A percentile compares a stretch with the other conserved stretches of the same genome.
Conservation (phyloP, 1,140 invertebrate species). For the Drosophila erecta region DNA sequence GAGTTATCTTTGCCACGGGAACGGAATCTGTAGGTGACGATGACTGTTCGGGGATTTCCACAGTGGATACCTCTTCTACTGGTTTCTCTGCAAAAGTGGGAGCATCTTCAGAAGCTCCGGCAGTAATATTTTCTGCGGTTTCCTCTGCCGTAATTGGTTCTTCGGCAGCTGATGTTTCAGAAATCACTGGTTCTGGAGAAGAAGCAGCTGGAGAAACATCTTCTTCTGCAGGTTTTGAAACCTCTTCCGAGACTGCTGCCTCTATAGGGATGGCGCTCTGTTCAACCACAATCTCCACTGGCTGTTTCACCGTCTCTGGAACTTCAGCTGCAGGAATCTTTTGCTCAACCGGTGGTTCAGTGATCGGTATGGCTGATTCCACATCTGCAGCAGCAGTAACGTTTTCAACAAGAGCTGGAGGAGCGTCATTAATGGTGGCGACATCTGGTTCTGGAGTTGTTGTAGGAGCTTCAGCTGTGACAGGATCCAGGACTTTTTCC, state of each 20-base stretch:
- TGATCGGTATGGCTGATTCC: background rate
- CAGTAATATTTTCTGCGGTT: too few relatives aligned
- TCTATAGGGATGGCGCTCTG: background rate
- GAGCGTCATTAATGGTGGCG: background rate
- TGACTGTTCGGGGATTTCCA: background rate
- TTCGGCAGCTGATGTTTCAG: background rate
- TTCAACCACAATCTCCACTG: background rate
- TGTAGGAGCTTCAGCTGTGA: background rate
- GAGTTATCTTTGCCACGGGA: slow-evolving; percentile 62
- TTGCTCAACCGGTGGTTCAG: background rate
- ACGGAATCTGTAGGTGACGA: slow-evolving; percentile 20
- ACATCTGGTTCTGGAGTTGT: background rate
- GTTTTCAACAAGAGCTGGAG: background rate
- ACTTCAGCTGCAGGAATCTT: background rate
- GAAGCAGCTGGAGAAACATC: background rate
- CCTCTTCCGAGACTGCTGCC: too few relatives aligned
- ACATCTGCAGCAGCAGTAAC: background rate
- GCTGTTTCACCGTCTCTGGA: background rate
- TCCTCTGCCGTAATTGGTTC: background rate
- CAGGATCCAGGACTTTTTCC: background rate
- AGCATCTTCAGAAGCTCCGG: background rate
- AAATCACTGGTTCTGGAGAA: background rate
- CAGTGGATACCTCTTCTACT: background rate
- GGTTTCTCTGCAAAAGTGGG: background rate
- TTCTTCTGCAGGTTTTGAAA: background rate